Base-by-base conservation (phyloP, 2,797 vertebrate genomes). In the Benthosema pterotum region DNA sequence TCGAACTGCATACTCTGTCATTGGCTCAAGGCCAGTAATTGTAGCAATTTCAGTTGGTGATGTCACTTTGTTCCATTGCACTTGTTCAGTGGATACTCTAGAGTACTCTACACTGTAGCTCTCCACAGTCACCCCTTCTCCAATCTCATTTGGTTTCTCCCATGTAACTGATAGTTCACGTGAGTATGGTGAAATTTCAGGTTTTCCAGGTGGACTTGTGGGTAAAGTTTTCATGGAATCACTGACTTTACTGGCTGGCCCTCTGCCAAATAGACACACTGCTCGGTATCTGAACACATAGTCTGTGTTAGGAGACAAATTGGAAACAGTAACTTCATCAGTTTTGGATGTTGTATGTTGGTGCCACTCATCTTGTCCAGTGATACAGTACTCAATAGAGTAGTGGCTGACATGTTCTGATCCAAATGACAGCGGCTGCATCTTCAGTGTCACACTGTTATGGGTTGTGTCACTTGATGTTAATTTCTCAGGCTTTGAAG, bases 341-440 rank as follows among this genome's bases (percentile, higher is more conserved):
- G 56, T 14, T 4, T 28, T 51, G 2, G 69, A 5, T 17, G 49
- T 52, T 0, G 5, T 53, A 18, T 60, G 3, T 13, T 52, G 60
- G 16, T 52, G 3, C 84, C 86, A 87, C 49, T 4, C 60, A 1
- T 69, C 69, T 11, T 78, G 51, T 63, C 67, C 69, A 48, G 51
- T 52, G 46, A 72, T 55, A 28, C 67, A 38, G 66, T 67, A 83
- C 28, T 88, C 82, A 3, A 83, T 71, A 69, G 28, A 75, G 65
- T 78, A 85, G 65, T 69, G 61, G 43, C 60, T 70, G 65, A 77
- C 15, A 11, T 57, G 8, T 43, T 67, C 52, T 52, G 53, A 69
- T 42, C 85, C 84, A 75, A n/a, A 85, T 50, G 5, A 14, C 53
- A 69, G 46, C 47, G 74, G 38, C 65, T 61, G 60, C 11, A 76